Evolutionary conservation across 2,797 vertebrate species (phyloP).

Genomic region (Manis javanica): DNA sequence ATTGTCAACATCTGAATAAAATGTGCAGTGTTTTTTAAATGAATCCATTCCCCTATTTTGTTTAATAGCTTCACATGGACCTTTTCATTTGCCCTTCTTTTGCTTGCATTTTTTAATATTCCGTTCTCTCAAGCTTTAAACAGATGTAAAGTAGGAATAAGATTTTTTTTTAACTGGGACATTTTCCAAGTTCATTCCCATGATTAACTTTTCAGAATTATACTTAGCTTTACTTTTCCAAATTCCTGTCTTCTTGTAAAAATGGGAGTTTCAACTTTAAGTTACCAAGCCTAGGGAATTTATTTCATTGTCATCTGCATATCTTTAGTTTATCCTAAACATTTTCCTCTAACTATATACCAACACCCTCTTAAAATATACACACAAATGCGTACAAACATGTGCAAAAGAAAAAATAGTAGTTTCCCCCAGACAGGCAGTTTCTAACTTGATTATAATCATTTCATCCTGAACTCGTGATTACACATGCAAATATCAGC

Average conservation of each 20-base stretch:
- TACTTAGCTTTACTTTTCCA: background rate
- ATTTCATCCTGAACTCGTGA: background rate
- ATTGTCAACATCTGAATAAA: background rate
- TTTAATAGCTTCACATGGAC: background rate
- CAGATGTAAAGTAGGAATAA: conserved; percentile 8
- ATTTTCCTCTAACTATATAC: background rate
- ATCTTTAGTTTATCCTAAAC: background rate
- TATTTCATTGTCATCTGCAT: background rate
- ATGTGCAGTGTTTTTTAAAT: background rate
- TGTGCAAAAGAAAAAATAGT: background rate
- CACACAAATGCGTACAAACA: background rate
- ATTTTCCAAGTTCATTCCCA: conserved; percentile 44
- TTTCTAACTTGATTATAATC: background rate
- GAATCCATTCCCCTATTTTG: background rate
- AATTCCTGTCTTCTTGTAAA: conserved; percentile 5
- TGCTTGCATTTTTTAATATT: conserved; percentile 13
- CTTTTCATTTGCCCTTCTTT: background rate
- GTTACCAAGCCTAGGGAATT: background rate
- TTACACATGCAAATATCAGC: background rate
- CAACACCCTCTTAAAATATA: background rate
- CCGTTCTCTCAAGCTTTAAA: conserved; percentile 28
- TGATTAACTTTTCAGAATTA: conserved; percentile 39
- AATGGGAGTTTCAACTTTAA: background rate
- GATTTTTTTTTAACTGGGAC: conserved; percentile 6
- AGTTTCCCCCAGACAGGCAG: background rate